phyloP scores from a whole-genome alignment of 2,797 vertebrate genomes.

The Tolypeutes matacus region DNA sequence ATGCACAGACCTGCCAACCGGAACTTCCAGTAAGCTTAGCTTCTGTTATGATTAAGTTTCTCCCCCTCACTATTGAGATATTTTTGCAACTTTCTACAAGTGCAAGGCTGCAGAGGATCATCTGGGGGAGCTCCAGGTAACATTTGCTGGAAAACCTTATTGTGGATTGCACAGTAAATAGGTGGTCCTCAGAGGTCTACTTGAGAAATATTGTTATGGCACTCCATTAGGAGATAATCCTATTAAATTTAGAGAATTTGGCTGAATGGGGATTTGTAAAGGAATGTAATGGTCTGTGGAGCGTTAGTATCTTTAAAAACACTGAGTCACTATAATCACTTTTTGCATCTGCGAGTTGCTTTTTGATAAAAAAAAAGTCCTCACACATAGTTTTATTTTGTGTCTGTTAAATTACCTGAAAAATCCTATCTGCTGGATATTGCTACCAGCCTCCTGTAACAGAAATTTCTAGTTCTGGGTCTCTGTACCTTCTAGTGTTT shows the following conservation, averaged over 20 bases:
- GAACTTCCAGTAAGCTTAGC: not conserved
- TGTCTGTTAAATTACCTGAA: not conserved
- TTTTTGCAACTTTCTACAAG: not conserved
- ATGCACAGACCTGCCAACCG: not conserved
- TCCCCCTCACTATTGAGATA: conserved; percentile 19
- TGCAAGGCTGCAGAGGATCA: not conserved
- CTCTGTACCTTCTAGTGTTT: not conserved
- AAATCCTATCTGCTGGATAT: not conserved
- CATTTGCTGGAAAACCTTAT: conserved; percentile 31
- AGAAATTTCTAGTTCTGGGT: not conserved
- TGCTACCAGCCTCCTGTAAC: not conserved
- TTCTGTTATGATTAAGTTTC: not conserved
- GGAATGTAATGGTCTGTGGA: conserved; percentile 53
- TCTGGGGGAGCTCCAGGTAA: not conserved
- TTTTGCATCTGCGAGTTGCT: conserved; percentile 52
- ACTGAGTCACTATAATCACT: conserved; percentile 39
- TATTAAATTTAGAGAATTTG: conserved; percentile 69
- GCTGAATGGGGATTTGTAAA: conserved; percentile 59
- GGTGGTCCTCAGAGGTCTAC: conserved; percentile 49
- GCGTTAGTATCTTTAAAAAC: conserved; percentile 61
- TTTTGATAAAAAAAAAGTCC: not conserved
- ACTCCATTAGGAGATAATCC: conserved; percentile 64
- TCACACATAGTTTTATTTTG: conserved; percentile 21
- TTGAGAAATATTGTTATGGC: conserved; percentile 52
- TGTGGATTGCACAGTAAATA: conserved; percentile 54